Percentiles rank a stretch among this genome's conserved stretches.
Evolutionary conservation across 2,888 invertebrate species (phyloP).

Genomic region (Tetheella fluctuosa): DNA sequence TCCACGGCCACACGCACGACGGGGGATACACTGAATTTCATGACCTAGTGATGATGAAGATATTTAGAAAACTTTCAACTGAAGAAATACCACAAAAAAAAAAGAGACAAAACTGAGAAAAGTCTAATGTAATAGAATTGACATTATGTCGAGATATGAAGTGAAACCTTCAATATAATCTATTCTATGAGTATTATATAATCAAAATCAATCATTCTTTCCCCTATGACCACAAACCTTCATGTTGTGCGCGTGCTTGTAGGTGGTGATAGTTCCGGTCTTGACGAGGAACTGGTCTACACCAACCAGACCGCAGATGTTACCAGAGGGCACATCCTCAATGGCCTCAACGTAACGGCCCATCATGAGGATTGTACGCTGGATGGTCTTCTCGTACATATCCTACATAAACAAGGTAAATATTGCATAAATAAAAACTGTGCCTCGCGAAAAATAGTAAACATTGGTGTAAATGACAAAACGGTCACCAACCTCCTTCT

Average conservation of each 20-base stretch:
- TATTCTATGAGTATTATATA: too few species aligned
- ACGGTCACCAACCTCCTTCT: conserved; percentile 89
- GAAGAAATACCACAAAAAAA: not conserved
- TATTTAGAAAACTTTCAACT: not conserved
- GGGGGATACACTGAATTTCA: conserved; percentile 99
- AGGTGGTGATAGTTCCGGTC: conserved; percentile 99
- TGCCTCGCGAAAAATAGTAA: too few species aligned
- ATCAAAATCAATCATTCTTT: not conserved
- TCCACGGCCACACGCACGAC: conserved; percentile 99
- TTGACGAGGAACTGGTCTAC: conserved; percentile 99
- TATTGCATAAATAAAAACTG: not conserved
- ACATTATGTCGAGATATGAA: too few species aligned
- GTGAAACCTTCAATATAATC: too few species aligned
- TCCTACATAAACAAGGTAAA: conserved; percentile 79
- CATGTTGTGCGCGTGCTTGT: conserved; percentile 99
- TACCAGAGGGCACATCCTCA: conserved; percentile 99
- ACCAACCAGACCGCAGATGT: conserved; percentile 99
- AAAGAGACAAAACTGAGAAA: too few species aligned
- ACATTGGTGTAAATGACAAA: conserved; percentile 12
- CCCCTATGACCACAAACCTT: too few species aligned
- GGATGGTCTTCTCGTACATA: conserved; percentile 99
- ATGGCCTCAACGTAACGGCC: conserved; percentile 99
- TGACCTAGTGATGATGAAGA: conserved; percentile 86
- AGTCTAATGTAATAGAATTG: too few species aligned
- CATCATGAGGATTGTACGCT: conserved; percentile 99